Conservation (phyloP, 2,797 vertebrate species). For the Manis javanica region DNA sequence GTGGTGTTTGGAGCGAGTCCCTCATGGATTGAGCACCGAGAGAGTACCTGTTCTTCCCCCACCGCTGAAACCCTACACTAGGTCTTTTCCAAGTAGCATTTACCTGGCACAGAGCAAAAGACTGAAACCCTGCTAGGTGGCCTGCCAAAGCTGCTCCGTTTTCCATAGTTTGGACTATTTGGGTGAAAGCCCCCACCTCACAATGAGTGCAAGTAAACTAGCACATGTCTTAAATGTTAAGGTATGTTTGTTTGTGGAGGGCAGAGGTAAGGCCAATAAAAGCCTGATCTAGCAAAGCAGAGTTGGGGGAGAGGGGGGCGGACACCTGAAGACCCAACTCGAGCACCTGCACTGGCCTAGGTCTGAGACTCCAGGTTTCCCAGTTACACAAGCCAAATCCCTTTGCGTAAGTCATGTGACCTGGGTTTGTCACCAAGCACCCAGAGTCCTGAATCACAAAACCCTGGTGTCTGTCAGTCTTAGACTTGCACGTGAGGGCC, state of each 20-base stretch:
- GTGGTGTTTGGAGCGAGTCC: neutral
- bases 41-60: neutral
- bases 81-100: neutral
- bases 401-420: neutral
- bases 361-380: neutral
- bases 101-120: neutral
- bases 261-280: neutral
- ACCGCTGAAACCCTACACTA: neutral
- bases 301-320: neutral
- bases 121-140: neutral
- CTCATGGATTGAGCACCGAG: neutral
- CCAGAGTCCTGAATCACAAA: neutral
- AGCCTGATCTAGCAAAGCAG: neutral
- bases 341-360: accelerated
- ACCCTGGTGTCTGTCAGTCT: neutral
- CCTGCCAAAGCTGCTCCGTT: neutral
- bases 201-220: neutral
- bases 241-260: neutral
- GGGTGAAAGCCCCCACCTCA: neutral
- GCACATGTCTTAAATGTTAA: neutral
- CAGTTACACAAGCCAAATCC: neutral
- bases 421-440: neutral
- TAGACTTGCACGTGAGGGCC: neutral
- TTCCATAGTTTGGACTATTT: neutral
- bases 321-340: accelerated